Conservation (phyloP, 2,888 invertebrate species). For the Congeria kusceri region DNA sequence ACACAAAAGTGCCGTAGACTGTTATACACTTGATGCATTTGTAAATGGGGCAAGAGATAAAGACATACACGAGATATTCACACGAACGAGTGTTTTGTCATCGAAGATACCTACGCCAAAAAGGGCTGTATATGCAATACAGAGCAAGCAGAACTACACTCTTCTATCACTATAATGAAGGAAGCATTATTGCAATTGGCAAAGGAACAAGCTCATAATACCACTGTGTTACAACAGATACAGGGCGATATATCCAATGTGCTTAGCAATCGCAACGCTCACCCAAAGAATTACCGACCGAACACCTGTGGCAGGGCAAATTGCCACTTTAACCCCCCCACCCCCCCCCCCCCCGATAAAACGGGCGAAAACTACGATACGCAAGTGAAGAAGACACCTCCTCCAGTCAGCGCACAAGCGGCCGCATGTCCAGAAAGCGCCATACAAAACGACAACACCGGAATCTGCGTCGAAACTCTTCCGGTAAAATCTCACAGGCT, state of each 20-base stretch:
- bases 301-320: background rate
- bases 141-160: too few species aligned
- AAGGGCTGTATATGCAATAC: too few species aligned
- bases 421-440: background rate
- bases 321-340: too few species aligned
- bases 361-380: too few species aligned
- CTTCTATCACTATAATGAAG: too few species aligned
- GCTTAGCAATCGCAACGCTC: background rate
- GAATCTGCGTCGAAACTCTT: background rate
- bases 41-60: background rate
- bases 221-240: too few species aligned
- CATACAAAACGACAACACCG: background rate
- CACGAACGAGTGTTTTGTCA: background rate
- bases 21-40: background rate
- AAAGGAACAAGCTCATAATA: too few species aligned
- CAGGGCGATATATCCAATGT: background rate
- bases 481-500: too few species aligned
- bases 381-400: background rate
- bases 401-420: background rate
- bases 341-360: too few species aligned
- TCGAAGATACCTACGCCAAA: too few species aligned
- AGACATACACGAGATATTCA: conserved; percentile 3
- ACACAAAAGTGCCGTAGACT: background rate
- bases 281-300: background rate
- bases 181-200: too few species aligned